These are phyloP conservation scores for Coregonus clupeaformis DNA, from an alignment of 2,113 vertebrate genomes.

Conservation along the genomic window DNA sequence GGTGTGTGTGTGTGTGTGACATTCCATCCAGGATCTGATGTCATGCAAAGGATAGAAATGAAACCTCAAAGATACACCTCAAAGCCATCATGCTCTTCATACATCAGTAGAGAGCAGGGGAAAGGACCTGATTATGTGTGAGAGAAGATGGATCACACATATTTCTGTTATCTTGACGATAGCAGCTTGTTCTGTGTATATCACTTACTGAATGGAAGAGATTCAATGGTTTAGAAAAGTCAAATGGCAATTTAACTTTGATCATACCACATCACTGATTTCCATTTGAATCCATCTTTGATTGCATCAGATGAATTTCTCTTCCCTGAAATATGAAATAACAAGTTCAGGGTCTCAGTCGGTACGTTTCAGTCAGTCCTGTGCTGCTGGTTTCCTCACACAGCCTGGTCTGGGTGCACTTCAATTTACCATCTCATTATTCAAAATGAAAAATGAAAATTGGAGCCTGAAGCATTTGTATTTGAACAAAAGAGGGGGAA, in stretches of 20 bases:
- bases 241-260: slow-evolving; percentile 62
- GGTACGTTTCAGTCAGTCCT: slow-evolving; percentile 54
- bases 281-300: slow-evolving; percentile 66
- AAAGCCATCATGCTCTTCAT: slow-evolving; percentile 30
- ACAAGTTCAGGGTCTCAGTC: slow-evolving; percentile 55
- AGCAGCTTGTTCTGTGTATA: slow-evolving; percentile 43
- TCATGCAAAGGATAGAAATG: slow-evolving; percentile 44
- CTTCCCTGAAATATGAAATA: slow-evolving; percentile 17
- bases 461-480: slow-evolving; percentile 71
- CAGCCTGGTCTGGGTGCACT: slow-evolving; percentile 47
- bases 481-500: slow-evolving; percentile 73
- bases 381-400: slow-evolving; percentile 50
- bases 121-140: slow-evolving; percentile 54
- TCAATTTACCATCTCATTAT: slow-evolving; percentile 74
- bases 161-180: slow-evolving; percentile 52
- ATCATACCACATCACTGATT: slow-evolving; percentile 59
- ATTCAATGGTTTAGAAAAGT: slow-evolving; percentile 54
- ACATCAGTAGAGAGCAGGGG: slow-evolving; percentile 27
- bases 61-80: slow-evolving; percentile 33
- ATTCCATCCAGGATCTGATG: slow-evolving; percentile 39
- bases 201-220: slow-evolving; percentile 46
- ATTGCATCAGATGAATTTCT: slow-evolving; percentile 56
- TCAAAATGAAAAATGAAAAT: slow-evolving; percentile 70
- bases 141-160: slow-evolving; percentile 53
- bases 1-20: slow-evolving; percentile 33